A percentile compares a stretch with the other conserved stretches of the same genome.
phyloP scores from a whole-genome alignment of 2,797 vertebrate genomes.

The Esox masquinongy region DNA sequence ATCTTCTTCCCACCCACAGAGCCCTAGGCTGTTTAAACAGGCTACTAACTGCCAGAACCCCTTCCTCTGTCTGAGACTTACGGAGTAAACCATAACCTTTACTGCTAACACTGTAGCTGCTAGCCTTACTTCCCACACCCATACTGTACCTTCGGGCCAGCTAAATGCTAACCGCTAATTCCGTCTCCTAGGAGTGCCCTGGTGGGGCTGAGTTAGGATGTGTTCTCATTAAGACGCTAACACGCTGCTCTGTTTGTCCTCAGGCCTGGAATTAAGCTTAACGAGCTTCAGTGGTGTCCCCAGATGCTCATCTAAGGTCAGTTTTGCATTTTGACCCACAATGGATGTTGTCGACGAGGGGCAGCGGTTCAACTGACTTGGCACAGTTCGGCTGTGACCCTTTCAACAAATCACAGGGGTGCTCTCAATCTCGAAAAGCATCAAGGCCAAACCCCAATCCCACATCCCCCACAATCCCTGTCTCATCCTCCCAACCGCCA shows the following conservation, averaged over 20 bases:
- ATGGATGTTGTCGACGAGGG: neutral
- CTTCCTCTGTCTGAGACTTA: constrained; percentile 36
- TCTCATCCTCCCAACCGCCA: constrained; percentile 10
- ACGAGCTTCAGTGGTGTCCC: constrained; percentile 41
- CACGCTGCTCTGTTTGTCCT: constrained; percentile 42
- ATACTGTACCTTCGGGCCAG: constrained; percentile 28
- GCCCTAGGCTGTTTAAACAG: constrained; percentile 31
- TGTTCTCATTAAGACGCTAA: constrained; percentile 21
- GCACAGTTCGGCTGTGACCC: neutral
- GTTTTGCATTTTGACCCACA: neutral
- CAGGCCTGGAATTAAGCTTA: constrained; percentile 56
- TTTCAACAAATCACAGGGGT: neutral
- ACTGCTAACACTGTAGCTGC: neutral
- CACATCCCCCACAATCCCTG: constrained; percentile 13
- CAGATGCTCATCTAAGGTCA: constrained; percentile 16
- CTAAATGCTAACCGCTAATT: constrained; percentile 33
- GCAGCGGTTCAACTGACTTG: no score
- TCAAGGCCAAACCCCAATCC: neutral
- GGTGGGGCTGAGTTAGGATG: constrained; percentile 31
- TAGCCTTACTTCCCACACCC: neutral
- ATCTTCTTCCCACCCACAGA: neutral
- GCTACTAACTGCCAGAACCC: constrained; percentile 29
- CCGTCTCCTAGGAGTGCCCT: constrained; percentile 25
- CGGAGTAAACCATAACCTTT: constrained; percentile 41
- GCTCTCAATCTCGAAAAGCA: neutral